These are phyloP conservation scores for Amphipoea oculea DNA, from an alignment of 2,888 invertebrate species.

Conservation along the genomic window DNA sequence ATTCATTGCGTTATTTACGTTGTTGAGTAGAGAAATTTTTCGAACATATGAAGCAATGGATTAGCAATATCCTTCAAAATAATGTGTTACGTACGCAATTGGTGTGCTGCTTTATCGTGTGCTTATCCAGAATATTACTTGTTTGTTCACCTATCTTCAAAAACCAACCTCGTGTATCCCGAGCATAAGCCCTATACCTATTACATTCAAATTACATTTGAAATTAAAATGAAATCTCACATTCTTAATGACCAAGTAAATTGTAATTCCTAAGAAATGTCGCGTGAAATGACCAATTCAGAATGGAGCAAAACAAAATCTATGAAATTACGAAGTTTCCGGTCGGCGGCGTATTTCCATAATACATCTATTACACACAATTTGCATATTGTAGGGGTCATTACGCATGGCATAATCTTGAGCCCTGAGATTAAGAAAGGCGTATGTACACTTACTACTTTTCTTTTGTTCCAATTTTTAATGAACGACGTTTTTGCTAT, in stretches of 20 bases:
- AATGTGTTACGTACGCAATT: background rate
- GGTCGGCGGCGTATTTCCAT: conserved; percentile 75
- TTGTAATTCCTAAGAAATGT: conserved; percentile 64
- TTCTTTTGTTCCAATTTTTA: conserved; percentile 17
- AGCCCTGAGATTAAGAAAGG: conserved; percentile 35
- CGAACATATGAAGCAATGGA: background rate
- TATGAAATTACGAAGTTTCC: conserved; percentile 80
- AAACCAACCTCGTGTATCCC: background rate
- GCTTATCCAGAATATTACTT: background rate
- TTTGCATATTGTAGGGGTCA: conserved; percentile 69
- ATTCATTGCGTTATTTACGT: background rate
- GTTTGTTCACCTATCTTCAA: background rate
- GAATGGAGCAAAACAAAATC: conserved; percentile 67
- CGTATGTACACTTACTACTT: conserved; percentile 4
- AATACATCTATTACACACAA: conserved; percentile 72
- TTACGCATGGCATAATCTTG: conserved; percentile 61
- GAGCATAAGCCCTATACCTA: conserved; percentile 13
- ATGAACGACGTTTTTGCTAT: background rate
- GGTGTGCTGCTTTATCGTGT: background rate
- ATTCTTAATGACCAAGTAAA: conserved; percentile 50
- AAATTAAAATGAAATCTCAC: conserved; percentile 57
- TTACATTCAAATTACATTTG: conserved; percentile 48
- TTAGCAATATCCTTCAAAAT: background rate
- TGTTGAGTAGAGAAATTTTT: background rate
- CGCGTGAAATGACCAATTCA: conserved; percentile 66